A percentile compares a stretch with the other conserved stretches of the same genome.
phyloP scores from a whole-genome alignment of 2,113 vertebrate species.

The Rhinolophus ferrumequinum region DNA sequence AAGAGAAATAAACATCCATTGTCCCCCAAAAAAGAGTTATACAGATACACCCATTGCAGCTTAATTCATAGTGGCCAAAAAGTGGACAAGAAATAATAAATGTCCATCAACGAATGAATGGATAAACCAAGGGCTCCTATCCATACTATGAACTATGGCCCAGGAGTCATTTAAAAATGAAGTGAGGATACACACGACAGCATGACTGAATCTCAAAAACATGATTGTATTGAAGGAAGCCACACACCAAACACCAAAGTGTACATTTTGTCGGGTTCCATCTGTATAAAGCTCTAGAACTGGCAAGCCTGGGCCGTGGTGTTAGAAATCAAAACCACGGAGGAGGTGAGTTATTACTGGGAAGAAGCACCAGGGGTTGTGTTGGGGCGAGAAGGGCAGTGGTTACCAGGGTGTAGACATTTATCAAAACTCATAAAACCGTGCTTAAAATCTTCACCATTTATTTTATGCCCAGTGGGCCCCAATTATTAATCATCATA shows the following conservation, averaged over 20 bases:
- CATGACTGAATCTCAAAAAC: neutral
- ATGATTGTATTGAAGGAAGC: neutral
- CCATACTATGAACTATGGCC: neutral
- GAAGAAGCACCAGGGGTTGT: no score
- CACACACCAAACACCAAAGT: neutral
- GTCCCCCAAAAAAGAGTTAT: neutral
- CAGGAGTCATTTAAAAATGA: neutral
- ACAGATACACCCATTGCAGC: neutral
- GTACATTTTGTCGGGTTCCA: neutral
- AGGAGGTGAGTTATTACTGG: neutral
- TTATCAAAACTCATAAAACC: neutral
- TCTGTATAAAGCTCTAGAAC: neutral
- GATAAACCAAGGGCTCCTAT: neutral
- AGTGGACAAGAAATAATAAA: neutral
- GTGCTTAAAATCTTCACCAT: neutral
- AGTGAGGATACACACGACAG: neutral
- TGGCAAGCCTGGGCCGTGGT: rapidly evolving
- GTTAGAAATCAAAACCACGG: neutral
- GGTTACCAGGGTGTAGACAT: neutral
- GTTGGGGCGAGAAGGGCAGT: rapidly evolving
- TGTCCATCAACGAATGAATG: neutral
- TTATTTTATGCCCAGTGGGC: neutral
- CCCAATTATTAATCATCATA: neutral
- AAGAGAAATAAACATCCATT: neutral
- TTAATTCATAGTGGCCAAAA: neutral